These are phyloP conservation scores for Melipona quadrifasciata DNA, from an alignment of 1,140 invertebrate genomes.

Conservation along the genomic window DNA sequence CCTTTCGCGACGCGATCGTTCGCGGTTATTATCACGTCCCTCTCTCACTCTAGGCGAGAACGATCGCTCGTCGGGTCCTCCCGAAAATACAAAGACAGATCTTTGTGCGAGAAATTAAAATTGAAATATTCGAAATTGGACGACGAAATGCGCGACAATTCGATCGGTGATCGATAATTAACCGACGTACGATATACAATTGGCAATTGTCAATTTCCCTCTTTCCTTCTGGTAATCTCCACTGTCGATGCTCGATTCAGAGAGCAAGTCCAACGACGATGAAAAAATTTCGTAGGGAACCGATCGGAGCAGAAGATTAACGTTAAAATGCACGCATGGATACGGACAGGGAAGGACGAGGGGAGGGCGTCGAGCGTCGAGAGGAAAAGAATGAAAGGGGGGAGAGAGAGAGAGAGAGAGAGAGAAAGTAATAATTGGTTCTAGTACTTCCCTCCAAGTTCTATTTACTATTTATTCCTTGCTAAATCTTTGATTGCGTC, in stretches of 20 bases:
- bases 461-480: conserved; percentile 53
- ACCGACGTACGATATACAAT: too few relatives aligned
- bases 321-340: conserved; percentile 23
- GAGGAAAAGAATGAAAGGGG: background rate
- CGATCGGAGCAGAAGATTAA: background rate
- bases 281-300: conserved; percentile 14
- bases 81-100: too few relatives aligned
- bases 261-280: background rate
- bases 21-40: background rate
- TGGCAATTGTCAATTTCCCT: too few relatives aligned
- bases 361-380: background rate
- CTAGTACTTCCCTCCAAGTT: conserved; percentile 26
- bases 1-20: background rate
- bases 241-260: background rate
- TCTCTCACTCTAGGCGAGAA: background rate
- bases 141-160: too few relatives aligned
- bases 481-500: conserved; percentile 52
- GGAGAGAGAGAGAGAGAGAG: too few relatives aligned
- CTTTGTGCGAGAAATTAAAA: too few relatives aligned
- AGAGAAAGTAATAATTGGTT: conserved; percentile 44
- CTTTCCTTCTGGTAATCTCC: background rate
- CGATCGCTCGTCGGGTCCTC: background rate
- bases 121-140: too few relatives aligned
- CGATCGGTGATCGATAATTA: too few relatives aligned
- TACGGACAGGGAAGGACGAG: background rate